Evolutionary conservation across 2,113 vertebrate genomes (phyloP), one percentile per base, ranked within the genome.

Genomic region (Asarcornis scutulata): DNA sequence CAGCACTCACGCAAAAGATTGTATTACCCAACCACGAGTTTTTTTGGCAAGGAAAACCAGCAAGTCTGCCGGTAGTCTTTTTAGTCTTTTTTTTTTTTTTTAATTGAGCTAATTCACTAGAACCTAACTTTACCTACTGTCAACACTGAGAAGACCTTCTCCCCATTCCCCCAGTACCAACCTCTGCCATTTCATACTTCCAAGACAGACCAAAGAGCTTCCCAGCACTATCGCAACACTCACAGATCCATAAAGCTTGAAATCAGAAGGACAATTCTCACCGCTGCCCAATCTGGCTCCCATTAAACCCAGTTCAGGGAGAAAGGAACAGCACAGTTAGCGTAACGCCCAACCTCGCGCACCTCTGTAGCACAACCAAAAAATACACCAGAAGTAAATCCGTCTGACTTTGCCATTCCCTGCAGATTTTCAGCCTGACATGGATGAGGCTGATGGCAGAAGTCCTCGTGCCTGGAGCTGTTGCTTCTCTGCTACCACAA

Each of bases 61-160:
- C 2, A 27, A 34, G 5, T 55, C 13, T 50, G 31, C 26, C 52
- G 9, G 17, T n/a, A 69, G 26, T 13, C 4, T 58, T 44, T 55
- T 44, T 44, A 40, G 17, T 44, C 17, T 44, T 44, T 44, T 44
- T 44, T n/a, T 8, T 50, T 23, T 12, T 46, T 52, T 18, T 16
- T 10, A n/a, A 56, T 7, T 27, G 60, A 66, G 48, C 1, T 32
- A 53, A 62, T 42, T 86, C 50, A 15, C 29, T 81, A 29, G 63
- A 77, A 91, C 84, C 67, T 74, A 64, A 32, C 40, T 80, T 36
- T 13, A 58, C 13, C 58, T 44, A 16, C 46, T 58, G 7, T 8
- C 0, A 0, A 48, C 44, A 46, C 22, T 0, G 10, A 62, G n/a
- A 72, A 11, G 48, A 26, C 7, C 8, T 56, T 77, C 32, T 22